A percentile compares a stretch with the other conserved stretches of the same genome.
Conservation (phyloP, 2,797 vertebrate species). For the Galago senegalensis region DNA sequence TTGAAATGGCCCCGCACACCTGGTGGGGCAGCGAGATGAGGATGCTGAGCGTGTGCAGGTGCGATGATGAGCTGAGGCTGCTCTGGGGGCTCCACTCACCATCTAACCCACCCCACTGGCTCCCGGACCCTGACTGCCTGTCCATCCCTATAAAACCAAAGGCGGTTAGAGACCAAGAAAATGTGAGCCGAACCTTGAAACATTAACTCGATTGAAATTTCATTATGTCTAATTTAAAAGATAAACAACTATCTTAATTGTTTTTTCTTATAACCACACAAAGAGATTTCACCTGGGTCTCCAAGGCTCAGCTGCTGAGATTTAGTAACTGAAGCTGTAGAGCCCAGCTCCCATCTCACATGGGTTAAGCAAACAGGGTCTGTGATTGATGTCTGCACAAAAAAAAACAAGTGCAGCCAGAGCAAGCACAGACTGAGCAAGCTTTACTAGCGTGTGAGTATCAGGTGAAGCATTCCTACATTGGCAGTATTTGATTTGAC, state of each 20-base stretch:
- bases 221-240: not conserved
- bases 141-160: not conserved
- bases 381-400: not conserved
- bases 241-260: not conserved
- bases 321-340: not conserved
- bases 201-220: not conserved
- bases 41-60: too few relatives aligned
- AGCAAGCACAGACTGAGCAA: not conserved
- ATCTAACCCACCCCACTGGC: accelerated
- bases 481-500: not conserved
- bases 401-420: not conserved
- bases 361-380: not conserved
- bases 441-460: not conserved
- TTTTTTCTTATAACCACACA: not conserved
- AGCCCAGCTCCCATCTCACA: accelerated
- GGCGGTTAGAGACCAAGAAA: not conserved
- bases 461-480: not conserved
- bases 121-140: not conserved
- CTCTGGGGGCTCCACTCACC: accelerated
- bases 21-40: too few relatives aligned
- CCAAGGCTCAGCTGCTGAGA: not conserved
- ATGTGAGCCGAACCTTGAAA: not conserved
- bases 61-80: too few relatives aligned
- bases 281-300: not conserved
- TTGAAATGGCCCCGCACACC: too few relatives aligned